A percentile compares a stretch with the other conserved stretches of the same genome.
These are phyloP conservation scores for Agrenia bidenticulata DNA, from an alignment of 2,888 invertebrate species.

Conservation along the genomic window DNA sequence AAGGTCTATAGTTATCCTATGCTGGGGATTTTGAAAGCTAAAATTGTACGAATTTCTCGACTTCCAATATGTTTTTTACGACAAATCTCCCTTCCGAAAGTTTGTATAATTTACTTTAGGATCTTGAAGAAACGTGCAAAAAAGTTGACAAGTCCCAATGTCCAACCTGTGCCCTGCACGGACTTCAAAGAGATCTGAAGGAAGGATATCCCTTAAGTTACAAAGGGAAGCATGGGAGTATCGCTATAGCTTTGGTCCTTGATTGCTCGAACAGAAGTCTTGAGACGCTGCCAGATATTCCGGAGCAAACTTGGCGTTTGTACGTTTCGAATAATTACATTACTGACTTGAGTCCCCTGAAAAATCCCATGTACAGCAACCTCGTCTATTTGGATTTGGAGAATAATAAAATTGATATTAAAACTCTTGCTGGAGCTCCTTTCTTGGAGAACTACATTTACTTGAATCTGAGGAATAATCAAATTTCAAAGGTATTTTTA, in stretches of 20 bases:
- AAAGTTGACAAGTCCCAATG: constrained; percentile 8
- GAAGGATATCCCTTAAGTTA: not conserved
- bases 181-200: constrained; percentile 6
- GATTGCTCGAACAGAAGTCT: constrained; percentile 27
- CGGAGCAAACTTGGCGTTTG: constrained; percentile 20
- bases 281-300: constrained; percentile 29
- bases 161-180: not conserved
- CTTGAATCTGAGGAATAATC: constrained; percentile 72
- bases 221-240: constrained; percentile 10
- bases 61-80: too few relatives aligned
- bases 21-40: not conserved
- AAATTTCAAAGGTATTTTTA: too few relatives aligned
- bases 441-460: constrained; percentile 74
- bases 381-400: constrained; percentile 72
- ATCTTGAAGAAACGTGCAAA: constrained; percentile 10
- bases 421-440: constrained; percentile 75
- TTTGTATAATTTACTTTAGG: not conserved
- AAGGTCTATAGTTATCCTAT: not conserved
- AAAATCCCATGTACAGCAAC: constrained; percentile 70
- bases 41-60: too few relatives aligned
- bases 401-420: constrained; percentile 76
- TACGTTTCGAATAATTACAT: constrained; percentile 61
- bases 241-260: constrained; percentile 24
- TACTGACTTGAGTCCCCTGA: constrained; percentile 67
- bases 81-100: too few relatives aligned